A percentile compares a stretch with the other conserved stretches of the same genome.
These are phyloP conservation scores for Leuciscus waleckii DNA, from an alignment of 2,797 vertebrate species.

Conservation along the genomic window DNA sequence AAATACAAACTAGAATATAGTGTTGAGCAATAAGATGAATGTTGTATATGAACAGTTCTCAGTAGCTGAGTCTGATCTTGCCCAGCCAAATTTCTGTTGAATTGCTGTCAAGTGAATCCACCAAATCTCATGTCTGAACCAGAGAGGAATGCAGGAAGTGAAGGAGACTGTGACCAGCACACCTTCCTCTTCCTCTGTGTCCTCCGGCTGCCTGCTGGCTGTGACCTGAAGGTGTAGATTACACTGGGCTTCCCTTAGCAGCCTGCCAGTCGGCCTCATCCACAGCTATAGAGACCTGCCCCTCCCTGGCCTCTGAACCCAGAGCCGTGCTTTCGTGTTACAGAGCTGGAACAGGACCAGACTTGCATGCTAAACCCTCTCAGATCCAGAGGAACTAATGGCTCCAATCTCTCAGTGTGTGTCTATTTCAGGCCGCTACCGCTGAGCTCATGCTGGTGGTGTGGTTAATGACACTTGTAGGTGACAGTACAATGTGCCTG, in stretches of 20 bases:
- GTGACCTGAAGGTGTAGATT: slow-evolving; percentile 69
- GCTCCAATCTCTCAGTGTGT: slow-evolving; percentile 32
- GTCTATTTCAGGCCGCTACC: slow-evolving; percentile 57
- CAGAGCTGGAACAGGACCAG: slow-evolving; percentile 55
- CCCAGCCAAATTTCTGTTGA: slow-evolving; percentile 12
- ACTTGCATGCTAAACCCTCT: slow-evolving; percentile 53
- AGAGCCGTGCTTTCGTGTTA: slow-evolving; percentile 38
- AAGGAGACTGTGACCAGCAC: slow-evolving; percentile 31
- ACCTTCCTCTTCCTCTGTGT: slow-evolving; percentile 50
- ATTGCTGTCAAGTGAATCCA: slow-evolving; percentile 3
- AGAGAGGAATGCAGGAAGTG: slow-evolving; percentile 1
- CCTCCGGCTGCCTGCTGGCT: slow-evolving; percentile 48
- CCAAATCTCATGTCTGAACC: slow-evolving; percentile 19
- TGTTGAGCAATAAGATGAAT: not conserved
- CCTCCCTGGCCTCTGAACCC: slow-evolving; percentile 40
- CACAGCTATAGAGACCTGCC: slow-evolving; percentile 48
- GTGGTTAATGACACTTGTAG: slow-evolving; percentile 69
- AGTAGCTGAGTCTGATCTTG: slow-evolving; percentile 34
- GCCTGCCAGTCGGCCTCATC: slow-evolving; percentile 48
- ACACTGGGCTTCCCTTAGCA: slow-evolving; percentile 73
- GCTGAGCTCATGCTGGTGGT: slow-evolving; percentile 60
- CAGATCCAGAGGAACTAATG: slow-evolving; percentile 38
- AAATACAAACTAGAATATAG: not conserved
- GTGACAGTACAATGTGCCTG: slow-evolving; percentile 58
- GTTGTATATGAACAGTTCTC: not conserved